phyloP scores from a whole-genome alignment of 2,888 invertebrate genomes.

The Caenorhabditis zanzibari region DNA sequence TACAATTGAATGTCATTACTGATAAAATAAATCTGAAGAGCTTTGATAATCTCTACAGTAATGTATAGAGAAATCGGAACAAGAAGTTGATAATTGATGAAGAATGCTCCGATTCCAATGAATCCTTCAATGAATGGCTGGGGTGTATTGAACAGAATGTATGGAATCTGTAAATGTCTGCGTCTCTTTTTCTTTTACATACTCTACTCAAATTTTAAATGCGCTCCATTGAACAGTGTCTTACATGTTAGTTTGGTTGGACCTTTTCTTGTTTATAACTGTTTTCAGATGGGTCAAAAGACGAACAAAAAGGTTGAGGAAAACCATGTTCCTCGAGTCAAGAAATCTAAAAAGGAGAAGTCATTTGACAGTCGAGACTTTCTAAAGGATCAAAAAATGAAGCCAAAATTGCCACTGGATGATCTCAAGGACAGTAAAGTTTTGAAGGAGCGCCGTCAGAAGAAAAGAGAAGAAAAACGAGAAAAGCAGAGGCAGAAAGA shows the following conservation, averaged over 20 bases:
- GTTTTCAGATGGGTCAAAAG: neutral
- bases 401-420: conserved; percentile 19
- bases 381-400: conserved; percentile 22
- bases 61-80: conserved; percentile 97
- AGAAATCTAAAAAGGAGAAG: conserved; percentile 7
- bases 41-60: conserved; percentile 96
- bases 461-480: conserved; percentile 29
- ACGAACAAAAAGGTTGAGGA: neutral
- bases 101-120: conserved; percentile 70
- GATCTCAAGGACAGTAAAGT: neutral
- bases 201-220: neutral
- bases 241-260: neutral
- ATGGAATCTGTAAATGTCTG: conserved; percentile 62
- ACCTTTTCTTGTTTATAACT: neutral
- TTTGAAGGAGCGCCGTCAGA: conserved; percentile 19
- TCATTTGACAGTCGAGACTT: neutral
- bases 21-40: conserved; percentile 96
- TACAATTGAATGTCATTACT: conserved; percentile 92
- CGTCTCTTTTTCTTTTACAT: conserved; percentile 43
- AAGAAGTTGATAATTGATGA: conserved; percentile 86
- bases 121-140: conserved; percentile 68
- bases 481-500: conserved; percentile 52
- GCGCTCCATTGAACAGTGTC: conserved; percentile 42
- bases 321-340: neutral
- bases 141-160: conserved; percentile 49